Evolutionary conservation across 2,113 vertebrate genomes (phyloP).

Genomic region (Thinocorus orbignyianus): DNA sequence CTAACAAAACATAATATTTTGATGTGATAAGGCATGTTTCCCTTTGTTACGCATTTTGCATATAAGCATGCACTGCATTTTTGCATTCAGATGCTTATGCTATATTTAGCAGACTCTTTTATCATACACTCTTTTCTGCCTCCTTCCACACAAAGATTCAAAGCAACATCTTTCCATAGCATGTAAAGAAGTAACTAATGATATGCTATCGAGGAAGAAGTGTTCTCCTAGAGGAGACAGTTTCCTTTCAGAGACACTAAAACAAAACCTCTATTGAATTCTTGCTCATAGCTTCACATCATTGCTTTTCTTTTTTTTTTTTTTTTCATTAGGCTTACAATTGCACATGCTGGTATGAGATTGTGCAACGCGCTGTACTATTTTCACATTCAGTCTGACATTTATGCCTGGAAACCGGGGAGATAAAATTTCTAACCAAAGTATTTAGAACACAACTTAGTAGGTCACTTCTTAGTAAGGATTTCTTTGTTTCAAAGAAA

Average conservation of each 20-base stretch:
- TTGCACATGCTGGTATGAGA: not conserved
- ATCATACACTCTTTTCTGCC: conserved; percentile 19
- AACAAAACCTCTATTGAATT: conserved; percentile 31
- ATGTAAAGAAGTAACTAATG: conserved; percentile 36
- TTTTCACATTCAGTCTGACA: not conserved
- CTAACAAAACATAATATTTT: conserved; percentile 34
- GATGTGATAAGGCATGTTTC: conserved; percentile 6
- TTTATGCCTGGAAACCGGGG: not conserved
- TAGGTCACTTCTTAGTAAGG: not conserved
- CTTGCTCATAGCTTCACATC: not conserved
- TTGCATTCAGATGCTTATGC: conserved; percentile 14
- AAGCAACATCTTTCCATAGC: conserved; percentile 25
- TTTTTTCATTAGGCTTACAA: not conserved
- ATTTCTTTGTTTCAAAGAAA: conserved; percentile 28
- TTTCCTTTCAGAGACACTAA: conserved; percentile 34
- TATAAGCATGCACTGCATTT: not conserved
- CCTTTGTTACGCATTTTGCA: conserved; percentile 33
- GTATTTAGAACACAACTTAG: not conserved
- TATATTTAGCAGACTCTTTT: conserved; percentile 41
- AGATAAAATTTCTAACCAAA: not conserved
- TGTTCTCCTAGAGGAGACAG: conserved; percentile 14
- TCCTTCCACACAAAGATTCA: conserved; percentile 30
- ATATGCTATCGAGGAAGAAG: conserved; percentile 25
- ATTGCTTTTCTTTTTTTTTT: not conserved
- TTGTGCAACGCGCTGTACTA: not conserved